Evolutionary conservation across 2,113 vertebrate genomes (phyloP), one percentile per base, ranked within the genome.

Genomic region (Anarrhichthys ocellatus): DNA sequence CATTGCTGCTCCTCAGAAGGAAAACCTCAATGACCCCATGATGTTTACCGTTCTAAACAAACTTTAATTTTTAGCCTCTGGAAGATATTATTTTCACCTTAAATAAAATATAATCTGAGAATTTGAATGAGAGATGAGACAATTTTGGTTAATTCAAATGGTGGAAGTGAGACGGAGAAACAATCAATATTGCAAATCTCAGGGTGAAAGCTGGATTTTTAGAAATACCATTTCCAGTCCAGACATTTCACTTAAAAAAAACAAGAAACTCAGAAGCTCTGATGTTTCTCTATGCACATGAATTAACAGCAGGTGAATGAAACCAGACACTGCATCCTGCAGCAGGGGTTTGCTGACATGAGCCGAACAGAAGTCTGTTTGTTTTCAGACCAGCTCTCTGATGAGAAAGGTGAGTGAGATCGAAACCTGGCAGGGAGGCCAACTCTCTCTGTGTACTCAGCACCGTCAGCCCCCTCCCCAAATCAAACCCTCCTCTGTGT

Each of bases 391-490:
- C 56, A 17, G 81, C 72, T 76, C 75, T 76, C 65, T 29, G 64
- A 83, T 59, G 78, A 81, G 66, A 72, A 83, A 84, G 87, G 86
- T 88, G 89, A 89, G 77, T 2, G 5, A 64, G 84, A 89, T 88
- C 74, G 83, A 93, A 93, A 93, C 89, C 90, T 88, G 87, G 90
- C 87, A 78, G 46, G 4, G 44, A 83, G 61, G 59, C 82, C 11
- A 40, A 14, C 68, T 68, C 72, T 74, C 66, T 86, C 79, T 89
- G 87, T 82, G 71, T 88, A 48, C 88, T 81, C 66, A 58, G 67
- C 67, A 65, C 54, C 2, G 7, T 42, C 48, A 52, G 20, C 67
- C 77, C 56, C 66, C 42, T 48, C 61, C 34, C 34, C 36, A 70
- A 29, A 75, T 8, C 59, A 76, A 69, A 69, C 40, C 72, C 56